phyloP scores from a whole-genome alignment of 2,888 invertebrate species.

The Oasisia sp. region DNA sequence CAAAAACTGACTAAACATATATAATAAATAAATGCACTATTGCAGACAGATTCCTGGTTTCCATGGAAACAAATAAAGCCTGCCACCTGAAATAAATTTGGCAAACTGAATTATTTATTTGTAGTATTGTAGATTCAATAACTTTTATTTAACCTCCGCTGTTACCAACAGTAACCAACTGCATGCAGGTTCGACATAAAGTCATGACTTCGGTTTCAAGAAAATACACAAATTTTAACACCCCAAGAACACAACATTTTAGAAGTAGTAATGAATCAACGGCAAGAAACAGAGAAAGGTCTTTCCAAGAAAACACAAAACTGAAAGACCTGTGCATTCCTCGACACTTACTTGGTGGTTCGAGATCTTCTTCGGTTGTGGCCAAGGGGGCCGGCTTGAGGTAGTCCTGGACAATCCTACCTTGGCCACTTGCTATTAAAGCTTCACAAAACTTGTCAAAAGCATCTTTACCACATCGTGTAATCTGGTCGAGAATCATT shows the following conservation, averaged over 20 bases:
- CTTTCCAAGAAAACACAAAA: not conserved
- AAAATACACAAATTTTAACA: not conserved
- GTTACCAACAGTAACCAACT: too few species aligned
- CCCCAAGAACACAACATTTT: not conserved
- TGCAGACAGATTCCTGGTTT: too few species aligned
- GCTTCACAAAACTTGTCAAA: constrained; percentile 54
- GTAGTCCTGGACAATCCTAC: constrained; percentile 48
- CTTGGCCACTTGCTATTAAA: constrained; percentile 50
- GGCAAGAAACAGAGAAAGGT: not conserved
- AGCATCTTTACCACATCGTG: constrained; percentile 48
- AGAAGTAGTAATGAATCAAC: not conserved
- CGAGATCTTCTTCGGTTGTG: not conserved
- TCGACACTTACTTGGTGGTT: not conserved
- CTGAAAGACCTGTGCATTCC: not conserved
- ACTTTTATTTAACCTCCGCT: too few species aligned
- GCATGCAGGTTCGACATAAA: not conserved
- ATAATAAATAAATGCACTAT: too few species aligned
- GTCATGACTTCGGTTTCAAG: not conserved
- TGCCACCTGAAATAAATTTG: too few species aligned
- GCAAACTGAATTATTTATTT: too few species aligned
- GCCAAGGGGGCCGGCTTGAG: constrained; percentile 36
- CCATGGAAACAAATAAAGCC: too few species aligned
- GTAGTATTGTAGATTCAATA: too few species aligned
- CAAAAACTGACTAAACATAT: too few species aligned
- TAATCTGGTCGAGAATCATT: constrained; percentile 49